phyloP scores from a whole-genome alignment of 2,113 vertebrate genomes.

The Crocuta crocuta region DNA sequence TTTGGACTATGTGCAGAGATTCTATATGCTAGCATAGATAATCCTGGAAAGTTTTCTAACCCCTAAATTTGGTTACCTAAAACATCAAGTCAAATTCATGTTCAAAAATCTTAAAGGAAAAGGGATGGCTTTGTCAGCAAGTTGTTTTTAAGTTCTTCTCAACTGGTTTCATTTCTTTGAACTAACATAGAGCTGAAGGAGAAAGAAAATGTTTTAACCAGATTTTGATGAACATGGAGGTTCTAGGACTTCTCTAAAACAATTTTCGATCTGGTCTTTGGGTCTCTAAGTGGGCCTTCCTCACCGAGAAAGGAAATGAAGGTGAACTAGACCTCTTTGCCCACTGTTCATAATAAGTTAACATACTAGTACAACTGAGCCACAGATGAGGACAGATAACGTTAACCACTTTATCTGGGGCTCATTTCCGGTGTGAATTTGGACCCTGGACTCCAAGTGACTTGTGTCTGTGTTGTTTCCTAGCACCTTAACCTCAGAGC shows the following conservation, averaged over 20 bases:
- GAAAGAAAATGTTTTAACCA: not conserved
- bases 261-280: not conserved
- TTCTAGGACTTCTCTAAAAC: not conserved
- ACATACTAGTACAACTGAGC: not conserved
- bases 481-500: not conserved
- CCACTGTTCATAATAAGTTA: not conserved
- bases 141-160: constrained; percentile 11
- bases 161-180: constrained; percentile 21
- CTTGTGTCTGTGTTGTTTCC: not conserved
- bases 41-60: not conserved
- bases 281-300: not conserved
- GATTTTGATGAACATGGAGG: not conserved
- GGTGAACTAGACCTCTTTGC: constrained; percentile 12
- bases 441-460: not conserved
- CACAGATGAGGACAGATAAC: not conserved
- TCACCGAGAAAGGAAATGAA: not conserved
- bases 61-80: not conserved
- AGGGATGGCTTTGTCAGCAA: not conserved
- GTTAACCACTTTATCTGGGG: not conserved
- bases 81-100: not conserved
- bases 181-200: not conserved
- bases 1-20: not conserved
- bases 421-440: not conserved
- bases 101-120: constrained; percentile 21
- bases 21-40: not conserved